Percentiles rank a stretch among this genome's conserved stretches.
phyloP scores from a whole-genome alignment of 2,113 vertebrate genomes.

The Daboia siamensis region DNA sequence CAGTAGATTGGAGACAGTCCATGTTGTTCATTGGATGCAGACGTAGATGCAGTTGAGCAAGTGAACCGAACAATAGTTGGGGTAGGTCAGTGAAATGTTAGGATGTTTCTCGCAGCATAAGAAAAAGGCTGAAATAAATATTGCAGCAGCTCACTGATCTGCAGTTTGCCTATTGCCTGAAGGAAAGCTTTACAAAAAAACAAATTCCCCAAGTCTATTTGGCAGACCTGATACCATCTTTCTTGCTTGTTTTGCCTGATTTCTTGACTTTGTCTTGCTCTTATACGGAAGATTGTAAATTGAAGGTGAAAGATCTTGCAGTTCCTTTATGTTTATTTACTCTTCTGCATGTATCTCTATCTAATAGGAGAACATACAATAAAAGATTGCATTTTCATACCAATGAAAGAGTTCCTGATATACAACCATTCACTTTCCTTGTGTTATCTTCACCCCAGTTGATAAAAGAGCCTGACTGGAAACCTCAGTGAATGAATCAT shows the following conservation, averaged over 20 bases:
- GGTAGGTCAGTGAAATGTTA: not conserved
- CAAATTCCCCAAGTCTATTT: not conserved
- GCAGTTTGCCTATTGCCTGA: not conserved
- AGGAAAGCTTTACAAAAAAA: not conserved
- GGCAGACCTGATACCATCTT: not conserved
- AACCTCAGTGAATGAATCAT: not conserved
- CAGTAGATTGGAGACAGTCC: not conserved
- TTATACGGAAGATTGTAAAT: not conserved
- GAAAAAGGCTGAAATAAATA: not conserved
- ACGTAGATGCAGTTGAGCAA: not conserved
- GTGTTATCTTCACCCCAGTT: not conserved
- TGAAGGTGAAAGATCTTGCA: slow-evolving; percentile 3
- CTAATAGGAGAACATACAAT: not conserved
- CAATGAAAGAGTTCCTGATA: not conserved
- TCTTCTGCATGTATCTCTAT: not conserved
- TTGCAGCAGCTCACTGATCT: not conserved
- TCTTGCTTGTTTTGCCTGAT: not conserved
- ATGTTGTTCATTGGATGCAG: not conserved
- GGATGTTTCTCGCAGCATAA: not conserved
- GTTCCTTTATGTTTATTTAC: not conserved
- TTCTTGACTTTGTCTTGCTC: not conserved
- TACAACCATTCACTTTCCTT: not conserved
- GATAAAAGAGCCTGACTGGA: not conserved
- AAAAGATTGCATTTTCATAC: not conserved
- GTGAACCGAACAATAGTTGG: not conserved